Percentiles rank a stretch among this genome's conserved stretches.
Conservation (phyloP, 1,140 invertebrate species). For the Bicyclus anynana region DNA sequence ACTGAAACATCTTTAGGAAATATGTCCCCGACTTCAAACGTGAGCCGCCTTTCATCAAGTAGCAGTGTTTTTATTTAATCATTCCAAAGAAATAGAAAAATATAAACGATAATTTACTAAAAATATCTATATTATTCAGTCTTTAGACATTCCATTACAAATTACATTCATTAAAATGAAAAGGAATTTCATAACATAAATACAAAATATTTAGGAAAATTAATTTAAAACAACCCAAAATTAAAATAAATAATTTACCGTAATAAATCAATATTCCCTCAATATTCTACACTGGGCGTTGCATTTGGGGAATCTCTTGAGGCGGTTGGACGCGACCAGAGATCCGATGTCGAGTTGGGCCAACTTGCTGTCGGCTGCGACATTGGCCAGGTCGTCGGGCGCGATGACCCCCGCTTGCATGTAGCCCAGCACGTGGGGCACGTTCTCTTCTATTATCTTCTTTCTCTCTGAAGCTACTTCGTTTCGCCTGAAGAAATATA, state of each 20-base stretch:
- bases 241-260: neutral
- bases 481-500: constrained; percentile 31
- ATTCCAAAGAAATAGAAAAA: no score
- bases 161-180: neutral
- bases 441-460: constrained; percentile 50
- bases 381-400: constrained; percentile 26
- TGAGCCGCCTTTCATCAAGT: no score
- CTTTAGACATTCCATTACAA: neutral
- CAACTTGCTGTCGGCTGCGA: neutral
- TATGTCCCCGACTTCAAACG: no score
- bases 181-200: no score
- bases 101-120: neutral
- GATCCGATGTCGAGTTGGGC: constrained; percentile 19
- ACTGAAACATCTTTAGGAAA: no score
- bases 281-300: constrained; percentile 47
- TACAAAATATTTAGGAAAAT: neutral
- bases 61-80: no score
- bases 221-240: no score
- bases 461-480: constrained; percentile 48
- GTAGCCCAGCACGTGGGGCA: constrained; percentile 43
- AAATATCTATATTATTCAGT: neutral
- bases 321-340: constrained; percentile 10
- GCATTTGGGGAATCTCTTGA: constrained; percentile 36
- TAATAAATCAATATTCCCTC: constrained; percentile 44
- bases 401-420: constrained; percentile 44